Percentiles rank a stretch among this genome's conserved stretches.
These are phyloP conservation scores for Chaetogeoica ovagalla DNA, from an alignment of 2,888 invertebrate species.

Conservation along the genomic window DNA sequence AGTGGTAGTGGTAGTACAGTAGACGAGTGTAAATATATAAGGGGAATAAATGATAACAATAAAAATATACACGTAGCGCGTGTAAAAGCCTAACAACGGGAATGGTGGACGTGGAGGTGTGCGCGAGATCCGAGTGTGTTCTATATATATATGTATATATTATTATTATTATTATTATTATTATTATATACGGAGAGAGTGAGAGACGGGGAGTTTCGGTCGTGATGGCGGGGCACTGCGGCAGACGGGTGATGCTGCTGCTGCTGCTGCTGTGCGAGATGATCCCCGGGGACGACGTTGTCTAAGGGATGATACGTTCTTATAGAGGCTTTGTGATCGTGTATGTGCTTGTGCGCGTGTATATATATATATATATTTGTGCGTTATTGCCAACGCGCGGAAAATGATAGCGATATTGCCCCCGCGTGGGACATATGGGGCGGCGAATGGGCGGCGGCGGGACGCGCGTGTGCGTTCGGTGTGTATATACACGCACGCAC, in stretches of 20 bases:
- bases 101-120: background rate
- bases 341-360: background rate
- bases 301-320: constrained; percentile 51
- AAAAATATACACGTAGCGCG: constrained; percentile 52
- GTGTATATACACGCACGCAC: background rate
- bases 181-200: background rate
- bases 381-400: constrained; percentile 43
- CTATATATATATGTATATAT: too few species aligned
- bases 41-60: constrained; percentile 53
- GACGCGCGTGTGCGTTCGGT: background rate
- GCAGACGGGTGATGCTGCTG: too few species aligned
- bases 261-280: background rate
- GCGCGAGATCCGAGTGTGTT: too few species aligned
- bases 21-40: constrained; percentile 48
- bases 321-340: constrained; percentile 37
- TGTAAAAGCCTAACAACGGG: constrained; percentile 22
- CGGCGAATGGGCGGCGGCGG: background rate
- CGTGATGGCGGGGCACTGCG: background rate
- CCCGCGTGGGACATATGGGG: constrained; percentile 47
- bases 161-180: background rate
- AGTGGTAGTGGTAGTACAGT: background rate
- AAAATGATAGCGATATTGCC: constrained; percentile 52
- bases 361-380: constrained; percentile 3
- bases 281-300: constrained; percentile 30
- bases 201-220: constrained; percentile 49